phyloP scores from a whole-genome alignment of 2,888 invertebrate genomes.

The Lepetodrilus schrolli region DNA sequence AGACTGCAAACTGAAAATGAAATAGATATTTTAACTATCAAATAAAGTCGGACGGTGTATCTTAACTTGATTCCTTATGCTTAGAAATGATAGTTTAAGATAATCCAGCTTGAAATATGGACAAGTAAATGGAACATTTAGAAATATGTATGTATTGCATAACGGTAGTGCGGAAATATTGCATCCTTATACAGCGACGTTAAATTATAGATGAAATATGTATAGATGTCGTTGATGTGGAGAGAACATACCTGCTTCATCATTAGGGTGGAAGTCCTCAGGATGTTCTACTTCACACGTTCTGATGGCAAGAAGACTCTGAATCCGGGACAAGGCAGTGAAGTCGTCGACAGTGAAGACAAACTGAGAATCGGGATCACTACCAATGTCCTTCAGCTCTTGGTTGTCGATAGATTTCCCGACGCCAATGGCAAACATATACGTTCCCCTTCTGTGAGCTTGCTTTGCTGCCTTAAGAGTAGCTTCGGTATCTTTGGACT shows the following conservation, averaged over 20 bases:
- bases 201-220: slow-evolving; percentile 39
- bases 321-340: slow-evolving; percentile 58
- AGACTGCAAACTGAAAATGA: slow-evolving; percentile 43
- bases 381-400: slow-evolving; percentile 61
- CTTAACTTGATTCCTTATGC: no score
- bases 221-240: not conserved
- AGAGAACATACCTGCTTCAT: not conserved
- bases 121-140: no score
- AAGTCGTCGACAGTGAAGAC: slow-evolving; percentile 61
- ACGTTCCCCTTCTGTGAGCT: slow-evolving; percentile 54
- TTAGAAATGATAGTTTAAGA: no score
- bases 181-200: no score
- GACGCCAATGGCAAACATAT: slow-evolving; percentile 66
- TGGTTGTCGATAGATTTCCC: slow-evolving; percentile 53
- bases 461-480: slow-evolving; percentile 55
- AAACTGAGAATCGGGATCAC: slow-evolving; percentile 51
- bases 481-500: slow-evolving; percentile 51
- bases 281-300: slow-evolving; percentile 51
- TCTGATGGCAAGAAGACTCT: slow-evolving; percentile 57
- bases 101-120: no score
- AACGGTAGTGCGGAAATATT: no score
- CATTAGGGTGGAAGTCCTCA: not conserved
- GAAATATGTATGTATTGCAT: no score
- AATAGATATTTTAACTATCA: not conserved
- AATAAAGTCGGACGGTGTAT: no score